These are phyloP conservation scores for Teleopsis dalmanni DNA, from an alignment of 1,140 invertebrate genomes.

Conservation along the genomic window DNA sequence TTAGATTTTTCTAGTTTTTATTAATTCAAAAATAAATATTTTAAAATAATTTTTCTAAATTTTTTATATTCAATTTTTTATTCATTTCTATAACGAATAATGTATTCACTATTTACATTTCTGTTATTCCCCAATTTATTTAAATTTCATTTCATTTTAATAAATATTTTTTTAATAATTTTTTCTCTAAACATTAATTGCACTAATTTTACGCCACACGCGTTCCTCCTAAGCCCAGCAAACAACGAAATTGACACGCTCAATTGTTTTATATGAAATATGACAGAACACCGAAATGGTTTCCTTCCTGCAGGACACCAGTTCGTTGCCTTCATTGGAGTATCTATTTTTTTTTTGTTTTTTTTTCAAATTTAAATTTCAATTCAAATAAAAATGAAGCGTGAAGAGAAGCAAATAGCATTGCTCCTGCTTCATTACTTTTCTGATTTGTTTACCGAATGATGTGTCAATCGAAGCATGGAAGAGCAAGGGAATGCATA, in stretches of 20 bases:
- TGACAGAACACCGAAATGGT: not conserved
- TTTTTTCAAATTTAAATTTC: slow-evolving; percentile 5
- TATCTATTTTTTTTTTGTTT: not conserved
- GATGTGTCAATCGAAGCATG: slow-evolving; percentile 4
- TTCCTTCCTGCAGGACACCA: not conserved
- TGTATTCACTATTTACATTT: no score
- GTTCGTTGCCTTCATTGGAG: not conserved
- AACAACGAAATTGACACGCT: slow-evolving; percentile 13
- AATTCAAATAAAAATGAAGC: slow-evolving; percentile 9
- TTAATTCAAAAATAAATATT: no score
- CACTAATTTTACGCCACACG: slow-evolving; percentile 10
- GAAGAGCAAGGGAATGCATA: not conserved
- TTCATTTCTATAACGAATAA: no score
- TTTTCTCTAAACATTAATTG: no score
- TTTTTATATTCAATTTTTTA: no score
- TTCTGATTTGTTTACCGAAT: slow-evolving; percentile 10
- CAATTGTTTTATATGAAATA: slow-evolving; percentile 11
- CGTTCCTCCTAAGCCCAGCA: slow-evolving; percentile 3
- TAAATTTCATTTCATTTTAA: no score
- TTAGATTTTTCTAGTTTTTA: no score
- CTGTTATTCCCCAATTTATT: no score
- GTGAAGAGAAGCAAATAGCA: slow-evolving; percentile 6
- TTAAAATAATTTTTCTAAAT: no score
- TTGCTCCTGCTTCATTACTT: slow-evolving; percentile 8
- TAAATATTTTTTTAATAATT: no score